Evolutionary conservation across 1,140 invertebrate genomes (phyloP), one percentile per base, ranked within the genome.

Genomic region (Leptopilina clavipes): DNA sequence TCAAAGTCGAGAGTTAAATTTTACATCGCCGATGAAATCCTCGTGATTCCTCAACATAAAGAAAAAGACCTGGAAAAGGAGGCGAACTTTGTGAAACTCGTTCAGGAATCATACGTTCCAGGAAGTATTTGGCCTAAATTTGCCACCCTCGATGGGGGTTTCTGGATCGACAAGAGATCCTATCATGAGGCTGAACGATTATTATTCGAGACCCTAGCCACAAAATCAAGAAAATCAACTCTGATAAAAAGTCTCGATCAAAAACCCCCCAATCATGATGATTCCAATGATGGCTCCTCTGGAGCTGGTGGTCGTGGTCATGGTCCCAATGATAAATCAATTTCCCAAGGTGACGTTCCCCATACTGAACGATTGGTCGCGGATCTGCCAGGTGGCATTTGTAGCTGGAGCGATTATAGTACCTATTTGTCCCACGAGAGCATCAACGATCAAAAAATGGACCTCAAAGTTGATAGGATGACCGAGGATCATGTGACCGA

Each of bases 321-420:
- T 3, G 17, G 19, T 77, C 72, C 76, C 11, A 71, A 17, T 0
- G 1, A 0, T 11, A 56, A 76, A 73, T 10, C 77, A n/a, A n/a
- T 59, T 65, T 76, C 80, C 12, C 74, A 37, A 48, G 74, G 74
- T 9, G 79, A 79, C 17, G 75, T 85, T 59, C 88, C 89, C 54
- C 91, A 92, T 59, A 94, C 94, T 1, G 93, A 94, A 85, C 93
- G 93, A 81, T 91, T 94, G 81, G 92, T 93, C 72, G 93, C 94
- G 78, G 93, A 95, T 89, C 90, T 96, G 70, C 95, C 95, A 6
- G 94, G 94, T 76, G 94, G 95, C 71, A 93, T 96, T 79, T 94
- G 94, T 89, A 94, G 94, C 83, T 96, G 95, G 95, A 93, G 93
- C 86, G 95, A 96, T 87, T 93, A 95, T 86, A 96, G 94, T 88